Conservation (phyloP, 30 jellyfish, hydroid and myxozoan genomes). For the Nemopilema nomurai region DNA sequence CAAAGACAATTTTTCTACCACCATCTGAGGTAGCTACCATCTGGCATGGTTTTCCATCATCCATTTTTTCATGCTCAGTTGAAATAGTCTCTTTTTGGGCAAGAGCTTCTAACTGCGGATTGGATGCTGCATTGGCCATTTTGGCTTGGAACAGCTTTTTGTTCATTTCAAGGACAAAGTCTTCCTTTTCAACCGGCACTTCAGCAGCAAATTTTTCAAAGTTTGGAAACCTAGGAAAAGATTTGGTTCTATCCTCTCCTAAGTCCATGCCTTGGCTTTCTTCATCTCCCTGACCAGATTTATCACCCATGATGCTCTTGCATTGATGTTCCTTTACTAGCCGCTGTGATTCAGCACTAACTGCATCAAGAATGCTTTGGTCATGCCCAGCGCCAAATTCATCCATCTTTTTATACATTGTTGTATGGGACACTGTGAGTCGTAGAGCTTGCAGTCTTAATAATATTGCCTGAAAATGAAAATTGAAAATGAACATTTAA, state of each 20-base stretch:
- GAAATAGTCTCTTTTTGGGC: slow-evolving; percentile 30
- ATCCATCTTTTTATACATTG: too few species aligned
- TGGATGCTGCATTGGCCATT: slow-evolving; percentile 29
- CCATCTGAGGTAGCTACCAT: background rate
- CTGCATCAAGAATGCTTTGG: too few species aligned
- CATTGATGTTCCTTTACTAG: too few species aligned
- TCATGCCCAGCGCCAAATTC: too few species aligned
- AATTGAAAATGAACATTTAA: too few species aligned
- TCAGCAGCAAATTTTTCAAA: slow-evolving; percentile 23
- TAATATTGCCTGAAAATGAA: too few species aligned
- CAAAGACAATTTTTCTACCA: too few species aligned
- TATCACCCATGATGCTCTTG: too few species aligned
- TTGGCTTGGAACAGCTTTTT: slow-evolving; percentile 16
- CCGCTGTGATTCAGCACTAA: too few species aligned
- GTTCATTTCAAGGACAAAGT: slow-evolving; percentile 13
- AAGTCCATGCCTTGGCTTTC: background rate
- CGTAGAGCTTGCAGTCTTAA: too few species aligned
- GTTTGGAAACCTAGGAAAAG: slow-evolving; percentile 14
- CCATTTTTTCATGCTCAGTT: slow-evolving; percentile 21
- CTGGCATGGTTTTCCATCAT: slow-evolving; percentile 21
- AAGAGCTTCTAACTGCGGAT: slow-evolving; percentile 22
- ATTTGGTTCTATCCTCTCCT: background rate
- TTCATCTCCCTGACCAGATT: background rate
- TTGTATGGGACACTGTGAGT: too few species aligned
- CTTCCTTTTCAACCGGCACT: background rate